phyloP scores from a whole-genome alignment of 2,888 invertebrate species.

The Caenorhabditis sp. region DNA sequence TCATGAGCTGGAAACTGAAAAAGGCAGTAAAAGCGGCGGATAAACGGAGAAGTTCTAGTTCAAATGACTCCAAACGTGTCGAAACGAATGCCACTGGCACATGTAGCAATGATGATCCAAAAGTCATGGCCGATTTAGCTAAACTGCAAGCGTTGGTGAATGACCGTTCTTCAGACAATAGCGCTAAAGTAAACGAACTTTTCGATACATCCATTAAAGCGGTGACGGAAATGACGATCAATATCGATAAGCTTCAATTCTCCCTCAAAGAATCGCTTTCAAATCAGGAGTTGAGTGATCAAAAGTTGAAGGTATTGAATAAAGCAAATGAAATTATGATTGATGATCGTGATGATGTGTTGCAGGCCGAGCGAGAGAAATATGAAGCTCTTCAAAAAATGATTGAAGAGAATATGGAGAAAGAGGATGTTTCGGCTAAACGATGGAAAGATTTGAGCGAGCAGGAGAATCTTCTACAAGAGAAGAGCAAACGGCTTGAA shows the following conservation, averaged over 20 bases:
- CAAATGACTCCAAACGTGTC: neutral
- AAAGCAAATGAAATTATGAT: neutral
- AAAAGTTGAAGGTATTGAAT: neutral
- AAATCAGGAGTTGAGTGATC: slow-evolving; percentile 1
- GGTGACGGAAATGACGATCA: neutral
- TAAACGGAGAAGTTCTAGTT: neutral
- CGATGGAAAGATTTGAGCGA: neutral
- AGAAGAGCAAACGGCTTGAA: neutral
- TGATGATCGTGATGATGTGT: neutral
- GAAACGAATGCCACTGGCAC: neutral
- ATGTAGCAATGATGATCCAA: neutral
- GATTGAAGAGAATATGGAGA: neutral
- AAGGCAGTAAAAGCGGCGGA: slow-evolving; percentile 2
- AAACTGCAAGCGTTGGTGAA: neutral
- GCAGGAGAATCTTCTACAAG: neutral
- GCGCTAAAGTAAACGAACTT: neutral
- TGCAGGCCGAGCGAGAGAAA: neutral
- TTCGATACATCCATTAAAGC: neutral
- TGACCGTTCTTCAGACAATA: neutral
- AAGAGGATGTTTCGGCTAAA: slow-evolving; percentile 11
- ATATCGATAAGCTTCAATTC: neutral
- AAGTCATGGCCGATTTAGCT: neutral
- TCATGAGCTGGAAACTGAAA: slow-evolving; percentile 12
- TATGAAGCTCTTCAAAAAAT: neutral
- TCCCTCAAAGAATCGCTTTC: neutral